These are phyloP conservation scores for Anolis carolinensis DNA, from an alignment of 2,113 vertebrate species.

Conservation along the genomic window DNA sequence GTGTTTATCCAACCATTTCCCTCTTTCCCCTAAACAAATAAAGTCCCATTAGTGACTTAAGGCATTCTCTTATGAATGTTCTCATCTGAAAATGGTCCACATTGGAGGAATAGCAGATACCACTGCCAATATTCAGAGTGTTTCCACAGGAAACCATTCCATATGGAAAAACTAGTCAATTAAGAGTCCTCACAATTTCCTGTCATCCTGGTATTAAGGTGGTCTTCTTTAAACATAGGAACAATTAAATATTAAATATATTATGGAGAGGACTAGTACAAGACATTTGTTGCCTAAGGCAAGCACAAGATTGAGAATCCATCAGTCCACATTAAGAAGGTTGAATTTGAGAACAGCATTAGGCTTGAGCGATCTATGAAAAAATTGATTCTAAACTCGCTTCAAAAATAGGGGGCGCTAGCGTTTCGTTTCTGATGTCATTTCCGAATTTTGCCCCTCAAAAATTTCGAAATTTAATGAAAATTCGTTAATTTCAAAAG, in stretches of 20 bases:
- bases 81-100: not conserved
- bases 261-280: too few species aligned
- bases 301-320: not conserved
- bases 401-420: too few species aligned
- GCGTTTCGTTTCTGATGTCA: too few species aligned
- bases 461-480: too few species aligned
- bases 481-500: too few species aligned
- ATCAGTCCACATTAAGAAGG: not conserved
- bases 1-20: constrained; percentile 72
- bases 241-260: too few species aligned
- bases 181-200: not conserved
- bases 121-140: not conserved
- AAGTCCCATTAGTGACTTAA: constrained; percentile 17
- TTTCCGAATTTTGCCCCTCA: too few species aligned
- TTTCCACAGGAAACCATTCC: not conserved
- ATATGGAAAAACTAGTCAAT: not conserved
- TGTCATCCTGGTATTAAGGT: too few species aligned
- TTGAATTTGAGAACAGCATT: not conserved
- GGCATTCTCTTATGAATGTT: not conserved
- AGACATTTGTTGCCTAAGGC: too few species aligned
- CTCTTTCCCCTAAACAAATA: constrained; percentile 56
- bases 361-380: too few species aligned
- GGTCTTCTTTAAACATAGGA: not conserved
- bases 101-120: not conserved
- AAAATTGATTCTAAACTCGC: too few species aligned